Base-by-base conservation (phyloP, 2,113 vertebrate genomes). In the Elanus axillaris region DNA sequence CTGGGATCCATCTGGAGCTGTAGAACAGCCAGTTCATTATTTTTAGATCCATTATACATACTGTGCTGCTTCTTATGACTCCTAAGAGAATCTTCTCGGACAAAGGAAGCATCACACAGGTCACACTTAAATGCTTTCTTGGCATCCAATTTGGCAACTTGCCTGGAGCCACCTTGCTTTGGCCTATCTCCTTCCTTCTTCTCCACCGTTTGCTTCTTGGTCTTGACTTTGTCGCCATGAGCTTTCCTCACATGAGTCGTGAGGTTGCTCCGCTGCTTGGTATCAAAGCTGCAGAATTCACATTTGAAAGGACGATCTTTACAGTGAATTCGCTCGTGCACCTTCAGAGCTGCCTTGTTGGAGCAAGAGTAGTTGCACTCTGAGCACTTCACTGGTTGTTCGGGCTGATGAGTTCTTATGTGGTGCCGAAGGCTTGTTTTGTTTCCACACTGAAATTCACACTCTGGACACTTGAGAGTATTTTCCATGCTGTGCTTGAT, bases 191-290 rank as follows among this genome's bases (percentile, higher is more conserved):
- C 97, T 1, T 98, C 98, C 60, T 94, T 97, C 42, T 97, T 98
- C 1, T 88, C 97, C 6, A 77, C 92, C 1, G 83, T n/a, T 64
- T 84, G 91, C 43, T 96, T 95, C 94, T 95, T 97, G 43, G 73
- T 31, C 94, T 97, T 98, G 81, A 93, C 97, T 84, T 86, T 66
- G 48, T 99, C 99, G 0, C 97, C 97, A 66, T 99, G 99, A 94
- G 98, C 98, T 96, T 99, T 99, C 96, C 98, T 99, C 36, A 98
- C 73, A 73, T 99, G 99, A 31, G 99, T 99, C 95, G 99, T 98
- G 26, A 99, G 98, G 97, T 99, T 99, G 98, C 99, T 99, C 94
- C 99, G 99, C 97, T 99, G 99, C 95, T 99, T 99, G 95, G 99
- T 99, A 89, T 99, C 98, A 18, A 99, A 99, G 93, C 90, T 97